Conservation (phyloP, 1,140 invertebrate genomes). For the Harpegnathos saltator region DNA sequence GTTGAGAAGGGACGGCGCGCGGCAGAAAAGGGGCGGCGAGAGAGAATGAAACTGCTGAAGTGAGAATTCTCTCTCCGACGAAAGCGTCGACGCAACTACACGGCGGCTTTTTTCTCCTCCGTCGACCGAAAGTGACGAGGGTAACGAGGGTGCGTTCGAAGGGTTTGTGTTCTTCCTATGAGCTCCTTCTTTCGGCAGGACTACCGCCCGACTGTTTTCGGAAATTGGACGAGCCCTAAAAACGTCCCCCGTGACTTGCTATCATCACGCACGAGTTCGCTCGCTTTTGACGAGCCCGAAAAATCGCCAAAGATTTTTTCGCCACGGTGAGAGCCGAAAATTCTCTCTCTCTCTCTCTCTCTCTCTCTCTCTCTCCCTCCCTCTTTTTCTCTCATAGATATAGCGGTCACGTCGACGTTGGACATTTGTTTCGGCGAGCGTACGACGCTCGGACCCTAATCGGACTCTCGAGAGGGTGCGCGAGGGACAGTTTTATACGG, state of each 20-base stretch:
- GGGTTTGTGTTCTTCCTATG: constrained; percentile 25
- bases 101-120: constrained; percentile 40
- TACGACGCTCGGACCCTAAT: constrained; percentile 4
- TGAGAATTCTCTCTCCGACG: constrained; percentile 37
- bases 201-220: constrained; percentile 72
- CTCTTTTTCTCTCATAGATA: neutral
- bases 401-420: neutral
- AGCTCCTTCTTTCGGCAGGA: constrained; percentile 23
- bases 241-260: constrained; percentile 74
- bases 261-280: constrained; percentile 55
- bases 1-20: neutral
- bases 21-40: neutral
- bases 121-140: constrained; percentile 43
- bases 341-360: too few species aligned
- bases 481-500: neutral
- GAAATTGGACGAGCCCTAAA: constrained; percentile 79
- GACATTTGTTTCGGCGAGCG: constrained; percentile 12
- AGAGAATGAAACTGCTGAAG: constrained; percentile 51
- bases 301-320: constrained; percentile 34
- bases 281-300: constrained; percentile 25
- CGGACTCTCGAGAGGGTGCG: neutral
- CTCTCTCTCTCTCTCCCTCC: neutral
- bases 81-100: constrained; percentile 51
- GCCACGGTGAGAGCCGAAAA: neutral
- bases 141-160: constrained; percentile 46